Conservation (phyloP, 2,888 invertebrate genomes). For the Villa cingulata region DNA sequence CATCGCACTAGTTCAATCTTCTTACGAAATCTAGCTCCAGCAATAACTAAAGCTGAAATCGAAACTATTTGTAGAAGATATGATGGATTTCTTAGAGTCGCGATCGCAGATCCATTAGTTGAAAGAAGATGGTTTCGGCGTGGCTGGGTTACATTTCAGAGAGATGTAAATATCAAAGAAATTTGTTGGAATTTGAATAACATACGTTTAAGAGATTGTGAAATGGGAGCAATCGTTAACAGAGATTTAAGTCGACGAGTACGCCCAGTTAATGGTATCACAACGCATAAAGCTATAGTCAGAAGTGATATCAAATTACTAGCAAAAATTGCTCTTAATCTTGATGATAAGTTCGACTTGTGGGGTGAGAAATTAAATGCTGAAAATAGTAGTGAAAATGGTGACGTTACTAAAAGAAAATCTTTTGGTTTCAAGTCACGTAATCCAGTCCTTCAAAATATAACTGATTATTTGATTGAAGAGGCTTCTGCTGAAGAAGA, state of each 20-base stretch:
- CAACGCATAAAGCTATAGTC: slow-evolving; percentile 76
- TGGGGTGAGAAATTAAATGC: slow-evolving; percentile 44
- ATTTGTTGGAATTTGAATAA: slow-evolving; percentile 98
- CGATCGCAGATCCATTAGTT: slow-evolving; percentile 91
- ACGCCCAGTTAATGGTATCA: slow-evolving; percentile 80
- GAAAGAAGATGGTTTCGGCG: slow-evolving; percentile 93
- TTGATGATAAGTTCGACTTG: slow-evolving; percentile 70
- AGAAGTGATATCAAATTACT: slow-evolving; percentile 85
- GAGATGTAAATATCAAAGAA: slow-evolving; percentile 96
- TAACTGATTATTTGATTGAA: slow-evolving; percentile 94
- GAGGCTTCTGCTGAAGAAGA: slow-evolving; percentile 98
- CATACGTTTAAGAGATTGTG: slow-evolving; percentile 46
- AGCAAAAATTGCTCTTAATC: slow-evolving; percentile 78
- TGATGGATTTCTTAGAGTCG: slow-evolving; percentile 87
- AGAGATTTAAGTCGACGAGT: slow-evolving; percentile 89
- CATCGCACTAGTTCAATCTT: slow-evolving; percentile 97
- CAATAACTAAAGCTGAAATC: slow-evolving; percentile 91
- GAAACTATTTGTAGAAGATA: slow-evolving; percentile 89
- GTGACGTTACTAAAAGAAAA: slow-evolving; percentile 11
- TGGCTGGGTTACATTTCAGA: slow-evolving; percentile 96
- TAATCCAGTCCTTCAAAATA: slow-evolving; percentile 91
- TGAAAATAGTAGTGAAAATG: slow-evolving; percentile 11
- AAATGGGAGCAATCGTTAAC: slow-evolving; percentile 76
- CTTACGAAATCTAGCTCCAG: slow-evolving; percentile 86
- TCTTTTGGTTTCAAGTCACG: slow-evolving; percentile 59